These are phyloP conservation scores for Aphyosemion australe DNA, from an alignment of 2,113 vertebrate genomes.

Conservation along the genomic window DNA sequence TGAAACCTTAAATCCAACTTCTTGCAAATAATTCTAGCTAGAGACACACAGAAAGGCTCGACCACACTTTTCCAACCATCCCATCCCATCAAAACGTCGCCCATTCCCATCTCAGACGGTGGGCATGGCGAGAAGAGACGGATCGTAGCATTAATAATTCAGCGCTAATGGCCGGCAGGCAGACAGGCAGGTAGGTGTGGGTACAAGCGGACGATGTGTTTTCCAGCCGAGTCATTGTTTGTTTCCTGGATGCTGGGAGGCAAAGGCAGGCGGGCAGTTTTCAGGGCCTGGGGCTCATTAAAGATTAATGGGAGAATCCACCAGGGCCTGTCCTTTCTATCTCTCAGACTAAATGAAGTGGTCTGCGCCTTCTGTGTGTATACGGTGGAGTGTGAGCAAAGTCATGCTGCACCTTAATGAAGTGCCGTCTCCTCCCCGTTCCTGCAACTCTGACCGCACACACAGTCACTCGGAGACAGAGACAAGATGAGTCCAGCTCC, in stretches of 20 bases:
- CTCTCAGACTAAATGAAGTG: conserved; percentile 71
- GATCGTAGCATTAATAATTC: conserved; percentile 60
- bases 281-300: conserved; percentile 61
- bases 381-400: conserved; percentile 20
- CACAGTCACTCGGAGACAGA: conserved; percentile 28
- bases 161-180: conserved; percentile 58
- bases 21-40: conserved; percentile 1
- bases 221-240: conserved; percentile 63
- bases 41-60: conserved; percentile 12
- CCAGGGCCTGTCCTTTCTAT: conserved; percentile 50
- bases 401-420: conserved; percentile 70
- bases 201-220: conserved; percentile 26
- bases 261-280: conserved; percentile 40
- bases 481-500: background rate
- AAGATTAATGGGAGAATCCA: conserved; percentile 68
- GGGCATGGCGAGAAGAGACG: conserved; percentile 14
- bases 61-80: conserved; percentile 21
- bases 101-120: conserved; percentile 37
- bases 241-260: conserved; percentile 58
- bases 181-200: conserved; percentile 42
- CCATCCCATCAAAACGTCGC: conserved; percentile 18
- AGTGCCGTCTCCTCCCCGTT: conserved; percentile 53
- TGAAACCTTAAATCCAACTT: conserved; percentile 1
- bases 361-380: conserved; percentile 36
- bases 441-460: conserved; percentile 58